Evolutionary conservation across 2,113 vertebrate genomes (phyloP), one percentile per base, ranked within the genome.

Genomic region (Nibea albiflora): DNA sequence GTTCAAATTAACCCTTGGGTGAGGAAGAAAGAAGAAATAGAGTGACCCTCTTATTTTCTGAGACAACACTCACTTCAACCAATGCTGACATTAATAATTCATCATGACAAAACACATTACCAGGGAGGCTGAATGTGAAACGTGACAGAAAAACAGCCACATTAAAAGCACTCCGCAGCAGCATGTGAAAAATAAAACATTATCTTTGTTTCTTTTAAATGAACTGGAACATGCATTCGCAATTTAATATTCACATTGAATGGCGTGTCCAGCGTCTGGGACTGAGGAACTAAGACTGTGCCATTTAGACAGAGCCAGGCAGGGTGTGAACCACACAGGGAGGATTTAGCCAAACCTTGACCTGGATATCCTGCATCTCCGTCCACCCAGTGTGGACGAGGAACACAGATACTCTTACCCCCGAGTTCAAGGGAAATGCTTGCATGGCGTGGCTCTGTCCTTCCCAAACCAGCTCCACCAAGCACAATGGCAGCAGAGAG

Each of bases 341-440:
- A 86, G 82, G 86, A 86, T 85, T 76, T 67, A 84, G 84, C 64
- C 80, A 84, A 86, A 85, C 81, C 75, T 89, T 91, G 88, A 93
- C 89, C 90, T 91, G 92, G 92, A 93, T 80, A 88, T 92, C 92
- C 89, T 92, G 88, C 80, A 76, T 58, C 87, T 88, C 85, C 31
- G 76, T 91, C 87, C 90, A 81, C 85, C 91, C 87, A 70, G 64
- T 53, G 78, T 74, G 77, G 47, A 88, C 76, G 47, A 83, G 70
- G 76, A 90, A 84, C 80, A 74, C 76, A 72, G 78, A 93, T 65
- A 68, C 83, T 85, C 83, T 85, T 62, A 62, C 49, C 70, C 49
- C 70, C 76, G 35, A 76, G 88, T 88, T 89, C 84, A 90, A 84
- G 84, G 90, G 88, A 90, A 92, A 85, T 83, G 77, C 84, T 73